Conservation (phyloP, 2,113 vertebrate genomes). For the Leucopternis melanops region DNA sequence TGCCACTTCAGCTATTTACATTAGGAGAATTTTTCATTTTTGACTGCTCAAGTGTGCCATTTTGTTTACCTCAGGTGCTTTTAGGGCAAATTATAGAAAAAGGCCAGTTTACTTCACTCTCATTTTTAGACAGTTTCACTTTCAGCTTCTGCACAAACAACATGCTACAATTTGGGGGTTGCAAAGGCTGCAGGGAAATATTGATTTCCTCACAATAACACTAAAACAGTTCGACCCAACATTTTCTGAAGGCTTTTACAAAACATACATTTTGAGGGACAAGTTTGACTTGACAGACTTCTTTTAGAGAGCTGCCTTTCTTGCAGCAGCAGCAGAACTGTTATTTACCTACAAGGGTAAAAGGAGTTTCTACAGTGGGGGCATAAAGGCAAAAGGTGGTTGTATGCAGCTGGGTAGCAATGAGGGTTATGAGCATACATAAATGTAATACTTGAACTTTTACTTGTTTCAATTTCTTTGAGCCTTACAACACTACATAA, state of each 20-base stretch:
- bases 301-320: conserved; percentile 1
- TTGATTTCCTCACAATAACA: conserved; percentile 53
- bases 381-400: neutral
- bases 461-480: neutral
- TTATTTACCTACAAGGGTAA: neutral
- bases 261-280: conserved; percentile 51
- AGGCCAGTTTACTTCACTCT: neutral
- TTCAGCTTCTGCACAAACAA: conserved; percentile 30
- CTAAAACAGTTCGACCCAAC: conserved; percentile 52
- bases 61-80: neutral
- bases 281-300: conserved; percentile 19
- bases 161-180: conserved; percentile 13
- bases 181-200: conserved; percentile 60
- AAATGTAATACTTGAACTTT: neutral
- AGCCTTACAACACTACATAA: neutral
- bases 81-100: neutral
- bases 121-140: conserved; percentile 38
- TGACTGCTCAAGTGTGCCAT: neutral
- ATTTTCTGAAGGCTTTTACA: conserved; percentile 53
- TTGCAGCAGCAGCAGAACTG: neutral
- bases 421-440: neutral
- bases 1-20: neutral
- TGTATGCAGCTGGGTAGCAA: neutral
- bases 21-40: neutral
- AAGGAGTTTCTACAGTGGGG: neutral